phyloP scores from a whole-genome alignment of 2,113 vertebrate species.

The Microtus ochrogaster region DNA sequence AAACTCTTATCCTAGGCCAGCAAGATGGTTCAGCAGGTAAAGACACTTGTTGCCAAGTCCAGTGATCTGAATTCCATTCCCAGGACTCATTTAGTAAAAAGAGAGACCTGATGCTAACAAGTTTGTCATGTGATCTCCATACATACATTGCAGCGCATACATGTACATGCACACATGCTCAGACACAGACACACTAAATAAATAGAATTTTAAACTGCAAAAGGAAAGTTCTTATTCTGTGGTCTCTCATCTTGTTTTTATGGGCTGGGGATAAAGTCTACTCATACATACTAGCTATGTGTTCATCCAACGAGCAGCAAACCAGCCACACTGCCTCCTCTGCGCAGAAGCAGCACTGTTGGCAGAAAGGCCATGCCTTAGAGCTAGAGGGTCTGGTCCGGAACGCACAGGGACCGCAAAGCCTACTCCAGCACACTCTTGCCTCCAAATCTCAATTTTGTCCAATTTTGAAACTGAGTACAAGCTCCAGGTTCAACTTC shows the following conservation, averaged over 20 bases:
- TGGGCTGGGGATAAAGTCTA: not conserved
- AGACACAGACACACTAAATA: not conserved
- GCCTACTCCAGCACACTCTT: not conserved
- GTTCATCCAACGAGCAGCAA: not conserved
- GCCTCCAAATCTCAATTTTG: not conserved
- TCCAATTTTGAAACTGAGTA: not conserved
- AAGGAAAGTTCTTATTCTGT: not conserved
- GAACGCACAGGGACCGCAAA: not conserved
- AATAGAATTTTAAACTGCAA: not conserved
- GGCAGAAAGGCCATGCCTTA: not conserved
- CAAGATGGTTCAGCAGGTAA: not conserved
- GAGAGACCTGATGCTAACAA: not conserved
- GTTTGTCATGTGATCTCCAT: too few species aligned
- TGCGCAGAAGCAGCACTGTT: not conserved
- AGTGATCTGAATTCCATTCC: not conserved
- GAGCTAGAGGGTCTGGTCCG: too few species aligned
- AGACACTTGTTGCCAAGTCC: not conserved
- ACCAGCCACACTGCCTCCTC: not conserved
- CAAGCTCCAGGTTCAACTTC: not conserved
- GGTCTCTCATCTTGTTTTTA: not conserved
- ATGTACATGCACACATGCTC: not conserved
- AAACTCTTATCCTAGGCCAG: not conserved
- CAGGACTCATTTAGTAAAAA: not conserved
- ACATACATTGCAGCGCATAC: not conserved
- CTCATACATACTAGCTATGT: not conserved